Base-by-base conservation (phyloP, 2,113 vertebrate species). In the Verasper variegatus region DNA sequence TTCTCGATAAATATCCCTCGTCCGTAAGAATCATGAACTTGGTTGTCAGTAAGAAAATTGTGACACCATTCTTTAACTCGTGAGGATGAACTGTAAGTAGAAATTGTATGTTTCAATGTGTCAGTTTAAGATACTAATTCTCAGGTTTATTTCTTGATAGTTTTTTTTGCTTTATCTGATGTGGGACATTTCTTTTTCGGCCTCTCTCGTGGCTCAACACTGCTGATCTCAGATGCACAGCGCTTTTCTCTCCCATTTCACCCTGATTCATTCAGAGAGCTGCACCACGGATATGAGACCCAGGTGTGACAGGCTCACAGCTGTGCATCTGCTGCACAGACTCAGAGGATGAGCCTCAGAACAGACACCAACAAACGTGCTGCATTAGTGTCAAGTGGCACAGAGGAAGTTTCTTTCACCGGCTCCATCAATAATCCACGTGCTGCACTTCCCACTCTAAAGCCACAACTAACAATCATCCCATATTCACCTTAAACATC, bases 301-400 rank as follows among this genome's bases (percentile, higher is more conserved):
- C 86, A 85, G 81, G 79, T 89, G 80, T 81, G 89, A 86, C 58
- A 49, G 58, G 42, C 58, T 67, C 62, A 55, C 86, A 81, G 81
- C 82, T 86, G 82, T 54, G 63, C 8, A 2, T 59, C 64, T 62
- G 58, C 76, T 68, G 60, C 17, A 64, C 18, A 68, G 62, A 68
- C 66, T 68, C 55, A 40, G 55, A 40, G 55, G 69, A 66, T 71
- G 58, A 10, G 20, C 31, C 80, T 12, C 68, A 58, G n/a, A 77
- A 62, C 63, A 74, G 68, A 78, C 67, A 54, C 55, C 59, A 58
- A 73, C 49, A 56, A 86, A 78, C 14, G 58, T 5, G 20, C 66
- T 71, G 49, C 71, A 74, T 58, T 59, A 59, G 68, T 56, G 74
- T 82, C 78, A 78, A 68, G 68, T 74, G 74, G 68, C 67, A 68